Conservation (phyloP, 1,140 invertebrate genomes). For the Drosophila simulans region DNA sequence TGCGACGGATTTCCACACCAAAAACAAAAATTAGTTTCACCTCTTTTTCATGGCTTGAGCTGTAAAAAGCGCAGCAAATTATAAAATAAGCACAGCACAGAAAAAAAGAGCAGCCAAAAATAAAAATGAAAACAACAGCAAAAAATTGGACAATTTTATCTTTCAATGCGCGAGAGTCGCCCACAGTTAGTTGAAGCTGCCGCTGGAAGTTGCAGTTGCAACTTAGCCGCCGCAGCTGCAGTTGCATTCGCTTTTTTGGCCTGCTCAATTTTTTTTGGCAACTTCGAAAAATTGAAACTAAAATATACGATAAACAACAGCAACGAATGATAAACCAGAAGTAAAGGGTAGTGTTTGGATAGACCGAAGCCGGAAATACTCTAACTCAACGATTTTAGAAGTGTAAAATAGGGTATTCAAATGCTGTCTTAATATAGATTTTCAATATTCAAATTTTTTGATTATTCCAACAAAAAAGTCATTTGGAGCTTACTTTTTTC, state of each 20-base stretch:
- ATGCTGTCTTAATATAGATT: no score
- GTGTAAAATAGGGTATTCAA: not conserved
- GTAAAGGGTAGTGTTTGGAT: not conserved
- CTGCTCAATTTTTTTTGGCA: slow-evolving; percentile 68
- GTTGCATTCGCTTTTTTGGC: slow-evolving; percentile 54
- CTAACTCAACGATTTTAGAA: not conserved
- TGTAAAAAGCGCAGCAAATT: slow-evolving; percentile 78
- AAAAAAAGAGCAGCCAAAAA: slow-evolving; percentile 28
- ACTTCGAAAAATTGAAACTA: slow-evolving; percentile 48
- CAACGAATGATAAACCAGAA: slow-evolving; percentile 41
- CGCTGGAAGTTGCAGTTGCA: slow-evolving; percentile 36
- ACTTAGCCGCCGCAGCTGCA: slow-evolving; percentile 25
- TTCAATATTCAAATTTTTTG: no score
- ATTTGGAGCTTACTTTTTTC: no score
- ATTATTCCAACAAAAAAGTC: no score
- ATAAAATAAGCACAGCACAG: slow-evolving; percentile 66
- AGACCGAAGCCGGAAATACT: not conserved
- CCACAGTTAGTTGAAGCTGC: slow-evolving; percentile 51
- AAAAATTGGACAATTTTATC: slow-evolving; percentile 44
- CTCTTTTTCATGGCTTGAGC: slow-evolving; percentile 73
- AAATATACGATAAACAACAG: slow-evolving; percentile 43
- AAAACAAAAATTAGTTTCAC: slow-evolving; percentile 74
- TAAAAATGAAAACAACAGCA: slow-evolving; percentile 7
- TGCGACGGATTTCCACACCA: slow-evolving; percentile 51
- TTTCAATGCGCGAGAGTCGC: slow-evolving; percentile 58